A percentile compares a stretch with the other conserved stretches of the same genome.
phyloP scores from a whole-genome alignment of 2,113 vertebrate species.

The Colaptes auratus region DNA sequence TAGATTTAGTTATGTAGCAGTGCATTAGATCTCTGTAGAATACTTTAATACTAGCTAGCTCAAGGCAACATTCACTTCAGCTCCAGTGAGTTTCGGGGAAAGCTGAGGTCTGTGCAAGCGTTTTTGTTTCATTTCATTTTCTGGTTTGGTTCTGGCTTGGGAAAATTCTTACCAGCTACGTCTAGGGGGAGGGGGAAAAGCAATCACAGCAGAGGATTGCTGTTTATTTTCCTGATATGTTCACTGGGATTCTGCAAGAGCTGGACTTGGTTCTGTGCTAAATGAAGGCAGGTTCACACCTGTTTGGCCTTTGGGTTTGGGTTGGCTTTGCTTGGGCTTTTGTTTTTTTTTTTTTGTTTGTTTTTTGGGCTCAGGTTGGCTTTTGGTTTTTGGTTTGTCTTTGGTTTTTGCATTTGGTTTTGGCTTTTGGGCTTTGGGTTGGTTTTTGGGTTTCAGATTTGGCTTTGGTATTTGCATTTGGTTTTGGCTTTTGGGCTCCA shows the following conservation, averaged over 20 bases:
- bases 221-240: background rate
- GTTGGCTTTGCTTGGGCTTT: no score
- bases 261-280: background rate
- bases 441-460: no score
- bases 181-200: background rate
- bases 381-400: no score
- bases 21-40: background rate
- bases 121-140: constrained; percentile 22
- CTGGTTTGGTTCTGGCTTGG: background rate
- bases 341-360: no score
- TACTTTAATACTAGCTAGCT: constrained; percentile 9
- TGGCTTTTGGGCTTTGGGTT: no score
- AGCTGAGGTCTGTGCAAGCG: background rate
- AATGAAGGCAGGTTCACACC: background rate
- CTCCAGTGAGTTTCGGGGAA: background rate
- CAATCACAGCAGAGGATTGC: background rate
- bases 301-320: background rate
- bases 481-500: no score
- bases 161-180: background rate
- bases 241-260: background rate
- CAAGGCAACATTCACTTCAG: background rate
- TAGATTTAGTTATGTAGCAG: background rate
- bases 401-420: no score
- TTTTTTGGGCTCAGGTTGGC: no score
- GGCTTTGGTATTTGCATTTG: no score